Conservation (phyloP, 2,113 vertebrate genomes). For the Aythya baeri region DNA sequence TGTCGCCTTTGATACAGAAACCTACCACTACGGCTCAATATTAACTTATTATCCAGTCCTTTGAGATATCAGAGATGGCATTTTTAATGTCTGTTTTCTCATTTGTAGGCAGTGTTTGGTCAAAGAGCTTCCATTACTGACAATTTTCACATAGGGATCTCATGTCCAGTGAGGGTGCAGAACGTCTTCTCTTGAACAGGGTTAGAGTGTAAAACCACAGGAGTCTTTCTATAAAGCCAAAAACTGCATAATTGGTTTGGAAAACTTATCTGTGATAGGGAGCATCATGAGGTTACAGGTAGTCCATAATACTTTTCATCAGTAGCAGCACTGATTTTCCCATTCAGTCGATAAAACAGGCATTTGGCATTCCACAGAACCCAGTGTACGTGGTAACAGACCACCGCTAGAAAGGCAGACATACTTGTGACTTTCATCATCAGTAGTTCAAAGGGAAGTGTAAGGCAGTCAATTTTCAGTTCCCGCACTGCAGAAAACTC, state of each 20-base stretch:
- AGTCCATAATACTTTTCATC: background rate
- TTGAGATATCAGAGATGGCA: background rate
- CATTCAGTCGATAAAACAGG: background rate
- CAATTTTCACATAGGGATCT: background rate
- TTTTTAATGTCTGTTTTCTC: background rate
- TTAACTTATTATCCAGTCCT: background rate
- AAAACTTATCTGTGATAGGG: background rate
- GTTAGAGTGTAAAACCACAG: background rate
- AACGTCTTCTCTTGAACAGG: background rate
- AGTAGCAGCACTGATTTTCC: background rate
- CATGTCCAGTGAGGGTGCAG: background rate
- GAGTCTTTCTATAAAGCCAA: background rate
- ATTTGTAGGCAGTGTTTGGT: background rate
- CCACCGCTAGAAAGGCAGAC: background rate
- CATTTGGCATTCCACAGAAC: background rate
- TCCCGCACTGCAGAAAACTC: background rate
- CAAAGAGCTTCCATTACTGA: background rate
- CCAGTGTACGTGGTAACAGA: background rate
- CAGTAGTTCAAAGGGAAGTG: background rate
- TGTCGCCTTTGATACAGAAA: background rate
- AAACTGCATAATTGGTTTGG: background rate
- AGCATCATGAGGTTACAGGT: background rate
- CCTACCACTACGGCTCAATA: background rate
- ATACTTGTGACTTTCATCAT: background rate
- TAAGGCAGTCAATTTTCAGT: background rate